Percentiles rank a stretch among this genome's conserved stretches.
Conservation (phyloP, 2,888 invertebrate species). For the Ichneumon xanthorius region DNA sequence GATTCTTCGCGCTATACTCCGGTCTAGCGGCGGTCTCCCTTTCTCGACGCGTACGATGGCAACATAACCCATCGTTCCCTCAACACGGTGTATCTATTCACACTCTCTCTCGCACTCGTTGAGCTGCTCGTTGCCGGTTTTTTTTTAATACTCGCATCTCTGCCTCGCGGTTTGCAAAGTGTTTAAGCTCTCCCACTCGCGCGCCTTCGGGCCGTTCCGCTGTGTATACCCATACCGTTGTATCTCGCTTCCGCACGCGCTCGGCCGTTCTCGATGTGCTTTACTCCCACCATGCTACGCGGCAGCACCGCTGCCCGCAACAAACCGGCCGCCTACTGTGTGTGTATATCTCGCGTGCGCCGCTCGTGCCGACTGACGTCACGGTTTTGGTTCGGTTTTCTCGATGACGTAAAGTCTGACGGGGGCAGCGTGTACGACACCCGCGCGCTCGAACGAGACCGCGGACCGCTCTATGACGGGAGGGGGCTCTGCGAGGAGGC, state of each 20-base stretch:
- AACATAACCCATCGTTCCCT: constrained; percentile 41
- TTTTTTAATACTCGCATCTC: constrained; percentile 22
- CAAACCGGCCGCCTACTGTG: constrained; percentile 28
- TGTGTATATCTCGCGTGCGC: constrained; percentile 33
- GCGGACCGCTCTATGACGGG: constrained; percentile 1
- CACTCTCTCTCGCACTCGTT: not conserved
- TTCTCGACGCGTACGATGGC: constrained; percentile 11
- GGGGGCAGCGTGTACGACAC: constrained; percentile 36
- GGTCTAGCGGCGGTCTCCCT: constrained; percentile 20
- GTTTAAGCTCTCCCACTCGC: constrained; percentile 14
- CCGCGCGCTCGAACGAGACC: constrained; percentile 20
- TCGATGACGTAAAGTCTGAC: constrained; percentile 66
- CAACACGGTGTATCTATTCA: constrained; percentile 12
- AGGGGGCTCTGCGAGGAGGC: not conserved
- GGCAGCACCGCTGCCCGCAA: constrained; percentile 24
- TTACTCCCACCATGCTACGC: constrained; percentile 35
- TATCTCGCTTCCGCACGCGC: constrained; percentile 24
- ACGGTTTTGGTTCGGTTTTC: constrained; percentile 62
- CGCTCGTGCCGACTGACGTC: constrained; percentile 65
- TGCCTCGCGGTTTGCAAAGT: constrained; percentile 29
- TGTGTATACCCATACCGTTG: constrained; percentile 13
- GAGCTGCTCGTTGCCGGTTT: not conserved
- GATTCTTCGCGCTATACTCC: constrained; percentile 54
- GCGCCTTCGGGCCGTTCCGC: constrained; percentile 2
- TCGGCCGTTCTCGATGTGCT: constrained; percentile 20